phyloP scores from a whole-genome alignment of 2,888 invertebrate genomes.

The Callinectes sapidus region DNA sequence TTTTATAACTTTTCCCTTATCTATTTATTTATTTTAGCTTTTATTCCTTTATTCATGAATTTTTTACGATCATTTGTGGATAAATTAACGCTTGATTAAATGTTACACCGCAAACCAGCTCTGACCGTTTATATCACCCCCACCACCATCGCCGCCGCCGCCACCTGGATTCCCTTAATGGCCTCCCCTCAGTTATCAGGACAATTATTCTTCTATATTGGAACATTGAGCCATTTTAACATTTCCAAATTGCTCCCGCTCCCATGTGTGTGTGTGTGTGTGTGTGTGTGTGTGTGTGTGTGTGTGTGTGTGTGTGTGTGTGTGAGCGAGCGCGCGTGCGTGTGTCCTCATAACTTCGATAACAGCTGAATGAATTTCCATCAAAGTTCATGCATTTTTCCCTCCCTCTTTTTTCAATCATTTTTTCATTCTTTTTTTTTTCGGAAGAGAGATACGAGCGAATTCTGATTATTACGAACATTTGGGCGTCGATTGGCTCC shows the following conservation, averaged over 20 bases:
- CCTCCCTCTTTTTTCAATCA: background rate
- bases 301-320: background rate
- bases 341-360: background rate
- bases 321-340: background rate
- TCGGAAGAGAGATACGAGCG: background rate
- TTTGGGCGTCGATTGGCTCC: background rate
- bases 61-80: too few relatives aligned
- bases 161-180: background rate
- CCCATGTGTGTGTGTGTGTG: background rate
- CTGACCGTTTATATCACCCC: background rate
- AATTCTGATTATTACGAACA: background rate
- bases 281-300: background rate
- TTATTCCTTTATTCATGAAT: too few relatives aligned
- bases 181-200: background rate
- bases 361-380: background rate
- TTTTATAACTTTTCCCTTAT: too few relatives aligned
- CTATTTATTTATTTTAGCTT: too few relatives aligned
- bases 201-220: conserved; percentile 14
- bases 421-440: too few relatives aligned
- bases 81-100: too few relatives aligned
- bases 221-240: background rate
- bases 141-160: background rate
- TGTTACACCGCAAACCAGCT: background rate
- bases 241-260: background rate
- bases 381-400: background rate